Base-by-base conservation (phyloP, 2,797 vertebrate genomes). In the Acridotheres tristis region DNA sequence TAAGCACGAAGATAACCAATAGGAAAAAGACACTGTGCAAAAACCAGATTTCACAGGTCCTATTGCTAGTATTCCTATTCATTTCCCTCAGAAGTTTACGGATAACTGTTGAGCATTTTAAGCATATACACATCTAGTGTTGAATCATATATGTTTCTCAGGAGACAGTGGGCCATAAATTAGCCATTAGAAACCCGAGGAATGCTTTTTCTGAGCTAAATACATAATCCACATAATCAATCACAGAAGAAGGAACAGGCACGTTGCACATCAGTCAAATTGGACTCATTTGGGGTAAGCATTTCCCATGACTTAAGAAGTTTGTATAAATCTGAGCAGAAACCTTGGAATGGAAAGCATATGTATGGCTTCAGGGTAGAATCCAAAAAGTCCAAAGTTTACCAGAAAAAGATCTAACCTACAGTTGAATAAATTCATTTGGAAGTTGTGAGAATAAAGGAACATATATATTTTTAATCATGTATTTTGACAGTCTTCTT, bases 191-290 rank as follows among this genome's bases (percentile, higher is more conserved):
- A 76, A 92, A 55, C 9, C 29, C 34, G 32, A 76, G 6, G 7
- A 65, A 40, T 5, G 4, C 12, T 67, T 94, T 91, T 85, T 42
- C 67, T 62, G 57, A 85, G 40, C 30, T 71, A 66, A 40, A 47
- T 22, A 32, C 0, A 0, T 26, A 50, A 18, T 55, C 13, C 55
- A 68, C 32, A 36, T 58, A 72, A 69, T 17, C 14, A 48, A 1
- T 29, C 32, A 47, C 23, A 58, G 27, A 68, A 48, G 15, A 1
- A 0, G 1, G 8, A 17, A 27, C 7, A 7, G 9, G 5, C 34
- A 10, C 43, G 10, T 68, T 72, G 27, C 8, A 11, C 22, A 40
- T 8, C 11, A 26, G 36, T 51, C 54, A 57, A 45, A 58, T 45
- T 36, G 22, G 26, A 50, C 10, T 58, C 10, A 27, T 51, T 5